Conservation (phyloP, 2,797 vertebrate species). For the Danio aesculapii region DNA sequence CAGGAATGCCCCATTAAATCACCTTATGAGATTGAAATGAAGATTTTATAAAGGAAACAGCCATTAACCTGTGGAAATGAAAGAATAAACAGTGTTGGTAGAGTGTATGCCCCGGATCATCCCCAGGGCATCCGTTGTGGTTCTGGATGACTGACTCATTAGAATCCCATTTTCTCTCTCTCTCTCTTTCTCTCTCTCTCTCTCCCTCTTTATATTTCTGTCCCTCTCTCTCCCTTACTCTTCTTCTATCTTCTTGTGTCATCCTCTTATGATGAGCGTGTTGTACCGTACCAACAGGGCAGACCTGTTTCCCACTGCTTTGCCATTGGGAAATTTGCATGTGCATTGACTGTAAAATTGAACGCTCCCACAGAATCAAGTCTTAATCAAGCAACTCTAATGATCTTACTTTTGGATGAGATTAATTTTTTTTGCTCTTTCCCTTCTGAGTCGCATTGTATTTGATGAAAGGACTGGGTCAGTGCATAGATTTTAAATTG, state of each 20-base stretch:
- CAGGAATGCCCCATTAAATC: conserved; percentile 30
- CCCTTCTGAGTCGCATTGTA: conserved; percentile 41
- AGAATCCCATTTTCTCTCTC: conserved; percentile 42
- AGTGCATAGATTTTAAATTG: conserved; percentile 10
- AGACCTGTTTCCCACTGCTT: conserved; percentile 47
- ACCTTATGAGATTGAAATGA: conserved; percentile 38
- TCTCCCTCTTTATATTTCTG: conserved; percentile 27
- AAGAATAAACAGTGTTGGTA: conserved; percentile 66
- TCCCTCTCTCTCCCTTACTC: conserved; percentile 38
- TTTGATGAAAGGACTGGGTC: conserved; percentile 44
- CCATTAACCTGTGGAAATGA: conserved; percentile 66
- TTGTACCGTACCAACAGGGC: conserved; percentile 53
- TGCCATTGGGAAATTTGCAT: conserved; percentile 69
- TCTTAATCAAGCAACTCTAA: conserved; percentile 74
- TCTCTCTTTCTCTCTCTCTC: conserved; percentile 29
- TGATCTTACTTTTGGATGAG: conserved; percentile 64
- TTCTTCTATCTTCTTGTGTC: conserved; percentile 12
- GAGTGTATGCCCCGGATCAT: conserved; percentile 56
- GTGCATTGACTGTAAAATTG: conserved; percentile 78
- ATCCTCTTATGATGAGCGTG: conserved; percentile 48
- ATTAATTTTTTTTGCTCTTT: conserved; percentile 56
- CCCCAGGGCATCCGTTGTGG: conserved; percentile 48
- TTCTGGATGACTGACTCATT: conserved; percentile 66
- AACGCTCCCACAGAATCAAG: conserved; percentile 70
- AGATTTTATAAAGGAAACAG: conserved; percentile 62